These are phyloP conservation scores for Catostomus latipinnis DNA, from an alignment of 2,797 vertebrate genomes.

Conservation along the genomic window DNA sequence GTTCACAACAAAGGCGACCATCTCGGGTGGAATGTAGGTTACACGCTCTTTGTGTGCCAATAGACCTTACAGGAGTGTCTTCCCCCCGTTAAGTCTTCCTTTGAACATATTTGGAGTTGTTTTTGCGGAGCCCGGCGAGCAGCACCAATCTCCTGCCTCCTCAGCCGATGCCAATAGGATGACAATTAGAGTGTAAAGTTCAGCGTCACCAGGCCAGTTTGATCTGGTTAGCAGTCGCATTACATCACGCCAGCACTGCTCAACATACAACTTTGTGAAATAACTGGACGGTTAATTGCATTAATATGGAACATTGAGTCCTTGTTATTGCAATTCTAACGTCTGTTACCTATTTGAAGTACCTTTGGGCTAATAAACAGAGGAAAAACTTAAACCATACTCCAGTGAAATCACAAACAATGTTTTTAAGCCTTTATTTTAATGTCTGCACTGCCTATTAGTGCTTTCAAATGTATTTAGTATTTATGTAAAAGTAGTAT, in stretches of 20 bases:
- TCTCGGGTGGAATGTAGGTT: conserved; percentile 59
- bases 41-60: conserved; percentile 74
- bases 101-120: conserved; percentile 88
- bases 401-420: no score
- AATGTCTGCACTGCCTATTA: no score
- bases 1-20: conserved; percentile 38
- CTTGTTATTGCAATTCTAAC: background rate
- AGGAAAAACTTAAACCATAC: no score
- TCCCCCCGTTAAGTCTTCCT: conserved; percentile 76
- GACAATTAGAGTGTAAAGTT: conserved; percentile 87
- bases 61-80: conserved; percentile 57
- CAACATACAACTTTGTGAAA: conserved; percentile 23
- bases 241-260: background rate
- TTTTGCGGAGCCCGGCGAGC: conserved; percentile 78
- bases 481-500: no score
- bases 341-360: background rate
- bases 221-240: conserved; percentile 85
- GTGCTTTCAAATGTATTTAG: no score
- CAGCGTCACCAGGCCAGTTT: conserved; percentile 85
- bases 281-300: background rate
- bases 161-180: conserved; percentile 78
- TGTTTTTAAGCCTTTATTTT: no score
- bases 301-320: background rate
- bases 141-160: conserved; percentile 79
- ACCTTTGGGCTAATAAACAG: background rate